Evolutionary conservation across 2,113 vertebrate species (phyloP).

Genomic region (Entomyzon cyanotis): DNA sequence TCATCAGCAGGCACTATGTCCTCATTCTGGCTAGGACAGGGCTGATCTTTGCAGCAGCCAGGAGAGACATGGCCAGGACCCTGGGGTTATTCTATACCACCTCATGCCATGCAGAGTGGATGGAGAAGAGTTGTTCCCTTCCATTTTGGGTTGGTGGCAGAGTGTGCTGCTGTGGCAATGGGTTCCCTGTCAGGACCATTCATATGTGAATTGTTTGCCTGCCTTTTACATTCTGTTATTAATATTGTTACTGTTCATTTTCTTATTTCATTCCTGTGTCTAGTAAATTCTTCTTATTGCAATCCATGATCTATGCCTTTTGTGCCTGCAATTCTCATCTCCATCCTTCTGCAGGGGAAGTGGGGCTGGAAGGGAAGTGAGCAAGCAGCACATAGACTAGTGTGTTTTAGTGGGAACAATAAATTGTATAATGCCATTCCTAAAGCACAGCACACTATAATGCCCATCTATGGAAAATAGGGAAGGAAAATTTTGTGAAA

Average conservation of each 20-base stretch:
- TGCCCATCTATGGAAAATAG: background rate
- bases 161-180: background rate
- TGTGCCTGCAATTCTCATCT: background rate
- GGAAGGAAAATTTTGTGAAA: background rate
- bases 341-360: accelerated
- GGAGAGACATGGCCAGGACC: background rate
- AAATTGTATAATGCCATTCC: accelerated
- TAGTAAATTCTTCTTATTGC: background rate
- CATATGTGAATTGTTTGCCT: accelerated
- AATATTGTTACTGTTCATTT: background rate
- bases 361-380: accelerated
- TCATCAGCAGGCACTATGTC: background rate
- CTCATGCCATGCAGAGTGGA: accelerated
- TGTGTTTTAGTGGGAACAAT: background rate
- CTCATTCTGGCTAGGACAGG: accelerated
- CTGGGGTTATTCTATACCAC: background rate
- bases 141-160: background rate
- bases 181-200: background rate
- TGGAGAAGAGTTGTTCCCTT: background rate
- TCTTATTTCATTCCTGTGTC: background rate
- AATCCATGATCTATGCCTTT: background rate
- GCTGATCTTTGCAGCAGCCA: background rate
- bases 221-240: background rate
- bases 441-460: background rate
- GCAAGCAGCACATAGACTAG: accelerated